These are phyloP conservation scores for Hyperoodon ampullatus DNA, from an alignment of 2,113 vertebrate species.

Conservation along the genomic window DNA sequence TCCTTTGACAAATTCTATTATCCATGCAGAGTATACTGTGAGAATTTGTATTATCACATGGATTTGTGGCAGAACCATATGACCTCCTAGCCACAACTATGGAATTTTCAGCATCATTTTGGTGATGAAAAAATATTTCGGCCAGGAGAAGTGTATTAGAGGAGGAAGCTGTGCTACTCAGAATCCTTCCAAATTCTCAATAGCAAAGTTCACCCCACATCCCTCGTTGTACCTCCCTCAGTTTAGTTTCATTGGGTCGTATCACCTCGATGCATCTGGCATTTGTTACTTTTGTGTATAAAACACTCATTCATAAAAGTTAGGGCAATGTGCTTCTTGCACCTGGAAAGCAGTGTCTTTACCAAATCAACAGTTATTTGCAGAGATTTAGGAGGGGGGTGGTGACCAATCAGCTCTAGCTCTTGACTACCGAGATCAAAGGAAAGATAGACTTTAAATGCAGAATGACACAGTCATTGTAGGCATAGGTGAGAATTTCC, in stretches of 20 bases:
- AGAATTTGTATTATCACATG: not conserved
- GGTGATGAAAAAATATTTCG: not conserved
- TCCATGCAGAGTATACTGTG: not conserved
- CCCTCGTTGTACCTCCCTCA: accelerated
- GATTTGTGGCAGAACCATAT: not conserved
- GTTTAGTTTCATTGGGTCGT: not conserved
- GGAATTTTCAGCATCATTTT: not conserved
- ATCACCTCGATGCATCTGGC: not conserved
- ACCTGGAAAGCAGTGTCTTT: not conserved
- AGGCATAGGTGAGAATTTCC: not conserved
- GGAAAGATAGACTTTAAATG: not conserved
- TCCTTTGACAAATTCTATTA: not conserved
- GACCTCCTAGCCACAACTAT: not conserved
- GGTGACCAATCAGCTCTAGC: not conserved
- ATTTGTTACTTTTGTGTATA: not conserved
- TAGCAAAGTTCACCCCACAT: not conserved
- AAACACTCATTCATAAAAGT: not conserved
- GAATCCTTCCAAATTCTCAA: not conserved
- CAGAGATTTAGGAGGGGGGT: not conserved
- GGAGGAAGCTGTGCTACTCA: not conserved
- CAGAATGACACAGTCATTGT: not conserved
- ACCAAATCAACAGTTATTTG: not conserved
- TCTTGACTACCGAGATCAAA: not conserved
- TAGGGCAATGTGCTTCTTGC: not conserved
- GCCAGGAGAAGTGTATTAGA: not conserved